These are phyloP conservation scores for Hassar affinis DNA, from an alignment of 2,113 vertebrate genomes.

Conservation along the genomic window DNA sequence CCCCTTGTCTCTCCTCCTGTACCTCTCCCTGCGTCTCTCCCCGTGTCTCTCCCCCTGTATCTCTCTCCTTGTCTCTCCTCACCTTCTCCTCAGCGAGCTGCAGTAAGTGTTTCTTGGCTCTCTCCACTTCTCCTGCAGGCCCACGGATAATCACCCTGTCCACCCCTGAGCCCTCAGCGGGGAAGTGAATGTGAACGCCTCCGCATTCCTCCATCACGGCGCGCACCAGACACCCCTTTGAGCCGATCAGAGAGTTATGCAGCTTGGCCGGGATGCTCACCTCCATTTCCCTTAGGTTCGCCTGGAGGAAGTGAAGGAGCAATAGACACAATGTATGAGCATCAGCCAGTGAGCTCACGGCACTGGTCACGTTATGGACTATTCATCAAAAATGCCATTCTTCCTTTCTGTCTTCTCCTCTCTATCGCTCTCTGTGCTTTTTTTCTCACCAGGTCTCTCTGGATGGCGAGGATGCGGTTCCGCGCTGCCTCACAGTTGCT, in stretches of 20 bases:
- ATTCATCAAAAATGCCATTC: background rate
- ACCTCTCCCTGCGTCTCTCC: no score
- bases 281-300: conserved; percentile 77
- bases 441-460: conserved; percentile 78
- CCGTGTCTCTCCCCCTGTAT: no score
- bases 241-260: conserved; percentile 82
- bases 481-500: conserved; percentile 77
- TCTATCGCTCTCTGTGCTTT: background rate
- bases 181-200: conserved; percentile 80
- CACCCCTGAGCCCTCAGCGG: conserved; percentile 74
- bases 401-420: background rate
- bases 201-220: conserved; percentile 82
- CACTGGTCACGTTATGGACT: background rate
- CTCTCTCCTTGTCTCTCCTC: background rate
- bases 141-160: conserved; percentile 78
- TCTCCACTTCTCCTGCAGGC: conserved; percentile 73
- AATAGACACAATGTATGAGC: background rate
- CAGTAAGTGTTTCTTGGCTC: conserved; percentile 75
- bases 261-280: conserved; percentile 78
- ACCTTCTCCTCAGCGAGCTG: conserved; percentile 81
- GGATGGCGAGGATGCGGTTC: conserved; percentile 76
- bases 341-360: background rate
- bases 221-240: conserved; percentile 80
- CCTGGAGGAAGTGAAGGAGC: conserved; percentile 56
- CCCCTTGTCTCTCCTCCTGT: no score